Evolutionary conservation across 2,888 invertebrate genomes (phyloP), one percentile per base, ranked within the genome.

Genomic region (Polylopha cassiicola): DNA sequence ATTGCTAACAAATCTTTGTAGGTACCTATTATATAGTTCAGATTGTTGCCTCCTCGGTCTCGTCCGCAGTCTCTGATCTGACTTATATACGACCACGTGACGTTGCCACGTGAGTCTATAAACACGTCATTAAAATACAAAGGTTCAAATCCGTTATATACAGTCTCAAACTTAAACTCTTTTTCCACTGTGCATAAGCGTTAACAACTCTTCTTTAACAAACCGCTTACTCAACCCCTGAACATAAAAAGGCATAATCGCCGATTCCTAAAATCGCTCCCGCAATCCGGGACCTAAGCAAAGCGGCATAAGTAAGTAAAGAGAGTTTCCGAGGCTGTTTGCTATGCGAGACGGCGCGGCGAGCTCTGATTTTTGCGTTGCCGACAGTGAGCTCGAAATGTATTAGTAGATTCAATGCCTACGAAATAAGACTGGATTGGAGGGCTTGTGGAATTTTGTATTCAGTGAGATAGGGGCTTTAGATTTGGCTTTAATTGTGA

Each of bases 331-430:
- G 50, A 44, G 51, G 38, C 82, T 82, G 62, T 55, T 86, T 84
- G 72, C 73, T 84, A 86, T 86, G 76, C 85, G 72, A 74, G 70
- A 58, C 75, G 66, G 63, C 68, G 57, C 60, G 45, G 54, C 47
- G 51, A 55, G 71, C 68, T 71, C 76, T 81, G 84, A 85, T 86
- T 86, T 85, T 82, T 79, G 73, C 70, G 67, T 70, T 69, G 79
- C 77, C 80, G 76, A 69, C 82, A 73, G 65, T 59, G 64, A 62
- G 62, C 64, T 65, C 64, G 71, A 80, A 81, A 84, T 81, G 77
- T 82, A 81, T 81, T 82, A 81, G 79, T 73, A 59, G 73, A 66
- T 74, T 79, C 78, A 74, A 73, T 75, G 73, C 70, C 69, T 66
- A 66, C 73, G 58, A 67, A 76, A 74, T 76, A 70, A 65, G 60